A percentile compares a stretch with the other conserved stretches of the same genome.
Conservation (phyloP, 2,888 invertebrate species). For the Therioaphis trifolii region DNA sequence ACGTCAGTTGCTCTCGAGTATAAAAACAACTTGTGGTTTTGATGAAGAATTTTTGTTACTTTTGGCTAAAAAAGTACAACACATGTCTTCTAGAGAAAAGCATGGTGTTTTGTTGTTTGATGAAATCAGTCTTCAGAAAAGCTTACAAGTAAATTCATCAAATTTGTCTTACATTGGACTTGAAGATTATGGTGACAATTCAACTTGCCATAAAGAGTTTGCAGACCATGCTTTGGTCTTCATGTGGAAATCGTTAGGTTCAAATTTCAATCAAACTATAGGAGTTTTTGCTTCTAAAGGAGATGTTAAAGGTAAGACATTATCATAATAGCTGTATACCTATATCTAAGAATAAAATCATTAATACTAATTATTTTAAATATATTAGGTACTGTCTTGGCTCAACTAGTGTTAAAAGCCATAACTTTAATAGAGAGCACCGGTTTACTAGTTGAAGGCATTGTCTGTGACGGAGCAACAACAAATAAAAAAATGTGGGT, state of each 20-base stretch:
- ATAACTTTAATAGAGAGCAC: background rate
- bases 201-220: background rate
- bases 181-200: background rate
- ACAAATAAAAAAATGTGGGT: background rate
- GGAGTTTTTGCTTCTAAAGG: too few relatives aligned
- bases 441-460: background rate
- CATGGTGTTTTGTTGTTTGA: slow-evolving; percentile 9
- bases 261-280: too few relatives aligned
- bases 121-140: background rate
- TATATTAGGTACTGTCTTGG: slow-evolving; percentile 1
- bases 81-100: background rate
- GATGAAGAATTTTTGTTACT: slow-evolving; percentile 1
- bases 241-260: too few relatives aligned
- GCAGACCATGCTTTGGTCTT: too few relatives aligned
- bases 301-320: too few relatives aligned
- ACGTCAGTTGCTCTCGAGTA: background rate
- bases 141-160: background rate
- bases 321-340: too few relatives aligned
- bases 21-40: slow-evolving; percentile 22
- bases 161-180: background rate
- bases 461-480: too few relatives aligned
- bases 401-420: slow-evolving; percentile 13
- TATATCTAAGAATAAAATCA: background rate
- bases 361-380: background rate
- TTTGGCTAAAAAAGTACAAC: background rate